These are phyloP conservation scores for Drosophila bocki DNA, from an alignment of 1,140 invertebrate genomes.

Conservation along the genomic window DNA sequence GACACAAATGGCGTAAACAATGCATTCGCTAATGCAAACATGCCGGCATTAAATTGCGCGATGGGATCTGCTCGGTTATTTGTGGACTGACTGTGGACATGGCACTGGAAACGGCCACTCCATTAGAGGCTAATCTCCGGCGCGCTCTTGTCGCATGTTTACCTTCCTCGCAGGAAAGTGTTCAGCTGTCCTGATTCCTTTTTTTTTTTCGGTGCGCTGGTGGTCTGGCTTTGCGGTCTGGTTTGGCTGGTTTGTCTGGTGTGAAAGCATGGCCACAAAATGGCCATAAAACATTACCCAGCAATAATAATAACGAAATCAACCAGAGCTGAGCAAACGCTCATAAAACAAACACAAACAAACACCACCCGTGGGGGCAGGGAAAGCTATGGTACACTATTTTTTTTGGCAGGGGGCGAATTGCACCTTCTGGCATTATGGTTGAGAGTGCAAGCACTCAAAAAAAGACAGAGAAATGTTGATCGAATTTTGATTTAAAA, in stretches of 20 bases:
- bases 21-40: constrained; percentile 52
- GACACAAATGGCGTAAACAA: constrained; percentile 22
- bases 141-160: constrained; percentile 35
- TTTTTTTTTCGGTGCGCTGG: constrained; percentile 22
- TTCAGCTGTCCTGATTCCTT: constrained; percentile 35
- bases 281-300: constrained; percentile 60
- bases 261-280: constrained; percentile 51
- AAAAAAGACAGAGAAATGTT: neutral
- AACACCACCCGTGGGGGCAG: constrained; percentile 15
- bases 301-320: constrained; percentile 75
- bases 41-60: constrained; percentile 11
- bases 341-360: constrained; percentile 72
- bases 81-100: constrained; percentile 7
- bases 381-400: neutral
- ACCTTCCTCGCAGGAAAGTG: constrained; percentile 52
- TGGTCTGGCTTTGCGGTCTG: constrained; percentile 25
- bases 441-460: constrained; percentile 15
- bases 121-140: constrained; percentile 72
- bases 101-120: constrained; percentile 44
- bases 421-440: constrained; percentile 22
- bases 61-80: constrained; percentile 37
- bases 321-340: constrained; percentile 54
- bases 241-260: constrained; percentile 1
- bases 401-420: neutral
- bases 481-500: neutral